Conservation (phyloP, 1,140 invertebrate species). For the Eueides isabella region DNA sequence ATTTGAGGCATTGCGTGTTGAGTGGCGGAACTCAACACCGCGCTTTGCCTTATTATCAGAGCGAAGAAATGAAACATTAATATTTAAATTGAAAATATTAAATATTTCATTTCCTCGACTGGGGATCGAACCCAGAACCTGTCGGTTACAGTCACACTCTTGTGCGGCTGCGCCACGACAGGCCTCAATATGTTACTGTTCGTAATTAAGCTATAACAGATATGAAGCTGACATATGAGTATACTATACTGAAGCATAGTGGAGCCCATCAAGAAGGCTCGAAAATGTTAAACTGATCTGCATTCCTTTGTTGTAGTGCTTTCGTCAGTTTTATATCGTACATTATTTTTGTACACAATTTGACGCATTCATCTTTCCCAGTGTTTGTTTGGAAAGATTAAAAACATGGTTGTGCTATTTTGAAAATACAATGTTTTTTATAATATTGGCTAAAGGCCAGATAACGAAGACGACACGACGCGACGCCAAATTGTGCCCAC, state of each 20-base stretch:
- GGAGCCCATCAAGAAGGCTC: background rate
- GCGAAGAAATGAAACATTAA: too few species aligned
- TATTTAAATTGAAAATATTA: too few species aligned
- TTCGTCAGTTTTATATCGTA: background rate
- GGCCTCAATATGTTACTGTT: too few species aligned
- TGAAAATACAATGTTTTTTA: constrained; percentile 32
- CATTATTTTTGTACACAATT: background rate
- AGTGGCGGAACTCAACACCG: too few species aligned
- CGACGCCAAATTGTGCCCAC: constrained; percentile 29
- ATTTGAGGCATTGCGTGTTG: too few species aligned
- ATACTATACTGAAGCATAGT: background rate
- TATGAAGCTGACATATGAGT: background rate
- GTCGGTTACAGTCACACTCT: too few species aligned
- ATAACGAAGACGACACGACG: constrained; percentile 20
- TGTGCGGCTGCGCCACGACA: too few species aligned
- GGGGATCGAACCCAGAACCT: too few species aligned
- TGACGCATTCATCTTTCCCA: background rate
- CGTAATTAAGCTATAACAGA: background rate
- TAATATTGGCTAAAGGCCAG: constrained; percentile 36
- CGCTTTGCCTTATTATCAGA: too few species aligned
- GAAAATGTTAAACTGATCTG: background rate
- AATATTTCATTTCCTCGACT: too few species aligned
- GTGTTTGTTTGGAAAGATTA: constrained; percentile 31
- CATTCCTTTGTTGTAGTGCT: background rate
- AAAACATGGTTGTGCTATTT: constrained; percentile 32